phyloP scores from a whole-genome alignment of 2,888 invertebrate species.

The Tetanocera ferruginea region DNA sequence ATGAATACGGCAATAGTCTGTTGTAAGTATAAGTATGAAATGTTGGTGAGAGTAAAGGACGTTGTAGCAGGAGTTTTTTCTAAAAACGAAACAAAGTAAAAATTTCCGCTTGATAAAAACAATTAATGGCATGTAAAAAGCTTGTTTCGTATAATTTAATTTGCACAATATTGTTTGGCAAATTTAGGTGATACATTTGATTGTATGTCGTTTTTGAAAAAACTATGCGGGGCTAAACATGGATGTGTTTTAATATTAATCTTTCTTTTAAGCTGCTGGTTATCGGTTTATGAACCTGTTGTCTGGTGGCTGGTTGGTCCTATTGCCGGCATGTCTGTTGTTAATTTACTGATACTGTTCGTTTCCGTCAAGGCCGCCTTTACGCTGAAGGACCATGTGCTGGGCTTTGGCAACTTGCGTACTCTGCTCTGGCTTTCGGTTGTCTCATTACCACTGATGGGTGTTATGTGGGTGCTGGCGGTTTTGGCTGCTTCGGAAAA shows the following conservation, averaged over 20 bases:
- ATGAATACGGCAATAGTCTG: conserved; percentile 93
- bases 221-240: neutral
- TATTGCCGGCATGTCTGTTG: conserved; percentile 81
- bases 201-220: neutral
- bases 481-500: conserved; percentile 83
- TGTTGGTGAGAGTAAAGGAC: neutral
- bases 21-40: conserved; percentile 85
- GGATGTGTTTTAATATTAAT: neutral
- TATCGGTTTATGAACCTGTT: conserved; percentile 92
- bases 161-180: too few relatives aligned
- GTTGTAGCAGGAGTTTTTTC: too few relatives aligned
- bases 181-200: neutral
- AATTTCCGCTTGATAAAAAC: too few relatives aligned
- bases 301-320: conserved; percentile 97
- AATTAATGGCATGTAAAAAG: too few relatives aligned
- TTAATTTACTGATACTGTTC: conserved; percentile 84
- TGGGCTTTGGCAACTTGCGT: conserved; percentile 87
- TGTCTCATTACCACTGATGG: conserved; percentile 85
- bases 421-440: conserved; percentile 90
- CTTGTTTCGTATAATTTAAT: neutral
- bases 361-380: conserved; percentile 92
- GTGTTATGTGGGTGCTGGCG: conserved; percentile 88
- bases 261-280: conserved; percentile 84
- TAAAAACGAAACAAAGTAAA: too few relatives aligned
- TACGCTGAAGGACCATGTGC: conserved; percentile 89